Conservation (phyloP, 2,888 invertebrate genomes). For the Apantesis nais region DNA sequence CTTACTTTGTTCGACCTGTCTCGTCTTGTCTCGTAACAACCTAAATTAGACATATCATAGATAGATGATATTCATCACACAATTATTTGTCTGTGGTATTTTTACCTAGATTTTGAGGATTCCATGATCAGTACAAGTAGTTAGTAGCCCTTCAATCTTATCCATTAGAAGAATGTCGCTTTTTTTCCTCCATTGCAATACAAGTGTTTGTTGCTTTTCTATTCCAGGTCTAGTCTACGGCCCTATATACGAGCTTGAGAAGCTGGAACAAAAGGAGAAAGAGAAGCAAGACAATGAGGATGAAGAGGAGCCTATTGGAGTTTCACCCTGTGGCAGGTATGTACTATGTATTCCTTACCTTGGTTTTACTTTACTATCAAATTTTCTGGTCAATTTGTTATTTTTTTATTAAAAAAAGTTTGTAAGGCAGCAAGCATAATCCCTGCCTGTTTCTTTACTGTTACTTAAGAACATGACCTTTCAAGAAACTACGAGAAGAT, state of each 20-base stretch:
- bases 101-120: too few relatives aligned
- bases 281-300: conserved; percentile 89
- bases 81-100: too few relatives aligned
- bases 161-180: neutral
- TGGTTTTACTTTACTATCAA: neutral
- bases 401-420: neutral
- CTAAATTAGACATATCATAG: too few relatives aligned
- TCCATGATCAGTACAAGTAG: too few relatives aligned
- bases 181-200: neutral
- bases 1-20: too few relatives aligned
- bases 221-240: conserved; percentile 53
- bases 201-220: neutral
- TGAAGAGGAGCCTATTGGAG: conserved; percentile 96
- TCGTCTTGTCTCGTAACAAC: too few relatives aligned
- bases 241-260: conserved; percentile 79
- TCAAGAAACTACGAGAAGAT: neutral
- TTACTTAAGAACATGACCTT: neutral
- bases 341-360: neutral
- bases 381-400: neutral
- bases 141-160: neutral
- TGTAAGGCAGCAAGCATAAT: neutral
- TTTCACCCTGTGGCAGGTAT: conserved; percentile 95
- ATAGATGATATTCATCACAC: too few relatives aligned
- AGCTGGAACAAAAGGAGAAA: conserved; percentile 79
- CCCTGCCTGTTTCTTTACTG: neutral